Evolutionary conservation across 2,888 invertebrate genomes (phyloP), one percentile per base, ranked within the genome.

Genomic region (Volucella inanis): DNA sequence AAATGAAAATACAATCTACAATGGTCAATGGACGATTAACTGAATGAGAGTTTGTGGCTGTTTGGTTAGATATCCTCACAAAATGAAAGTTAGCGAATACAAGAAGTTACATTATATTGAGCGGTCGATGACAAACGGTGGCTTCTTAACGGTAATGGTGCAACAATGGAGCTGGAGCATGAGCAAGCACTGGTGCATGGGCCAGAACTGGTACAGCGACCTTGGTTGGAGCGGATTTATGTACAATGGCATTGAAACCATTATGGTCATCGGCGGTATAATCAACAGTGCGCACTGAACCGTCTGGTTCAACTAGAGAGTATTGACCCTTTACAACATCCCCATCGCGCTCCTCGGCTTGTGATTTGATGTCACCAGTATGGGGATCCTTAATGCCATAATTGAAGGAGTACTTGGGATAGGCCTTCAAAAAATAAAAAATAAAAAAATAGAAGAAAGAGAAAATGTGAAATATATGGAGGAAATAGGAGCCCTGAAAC

Each of bases 251-350:
- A 89, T 95, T 95, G 93, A 95, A 95, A 10, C 95, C 95, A 88
- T 93, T 94, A 90, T 95, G 95, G 89, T 94, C 94, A 89, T 95
- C 95, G 54, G 95, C 95, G 18, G 94, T 93, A 90, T 95, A 95
- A 86, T 94, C 93, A 50, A 95, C 95, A 50, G 92, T 92, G 87
- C 93, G 91, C 87, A 93, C 92, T 41, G 92, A 92, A 87, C 93
- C 93, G 88, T 93, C 93, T 82, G 93, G 92, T 90, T 93, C 93
- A 71, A 93, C 93, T 74, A 93, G 90, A 41, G 92, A 92, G 89
- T 94, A 94, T 89, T 94, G 93, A 90, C 96, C 96, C 93, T 94
- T 94, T 22, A 96, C 96, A 11, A 94, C 94, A 90, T 96, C 95
- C 4, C 96, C 96, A 89, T 95, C 95, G 87, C 94, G 93, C 88